phyloP scores from a whole-genome alignment of 2,113 vertebrate genomes.

The Condylura cristata region DNA sequence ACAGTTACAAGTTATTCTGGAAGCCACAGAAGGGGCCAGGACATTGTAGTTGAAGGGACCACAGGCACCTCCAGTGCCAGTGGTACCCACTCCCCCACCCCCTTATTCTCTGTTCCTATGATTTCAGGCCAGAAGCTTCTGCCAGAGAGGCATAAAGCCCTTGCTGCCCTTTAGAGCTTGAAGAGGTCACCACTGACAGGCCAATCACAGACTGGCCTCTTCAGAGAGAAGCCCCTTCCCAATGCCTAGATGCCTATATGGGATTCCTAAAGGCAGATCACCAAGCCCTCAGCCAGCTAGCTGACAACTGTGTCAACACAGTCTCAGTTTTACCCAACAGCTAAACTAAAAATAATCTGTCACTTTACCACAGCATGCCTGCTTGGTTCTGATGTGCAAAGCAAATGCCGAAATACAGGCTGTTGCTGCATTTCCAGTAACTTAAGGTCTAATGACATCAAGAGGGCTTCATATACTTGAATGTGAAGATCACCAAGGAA shows the following conservation, averaged over 20 bases:
- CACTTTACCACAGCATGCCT: neutral
- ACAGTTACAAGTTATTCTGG: neutral
- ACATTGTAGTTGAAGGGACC: neutral
- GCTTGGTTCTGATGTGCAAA: neutral
- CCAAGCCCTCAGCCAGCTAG: slow-evolving; percentile 7
- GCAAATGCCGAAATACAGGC: slow-evolving; percentile 4
- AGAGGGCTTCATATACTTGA: neutral
- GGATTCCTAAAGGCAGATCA: neutral
- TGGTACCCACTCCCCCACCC: neutral
- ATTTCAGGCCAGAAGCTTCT: neutral
- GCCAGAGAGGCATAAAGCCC: neutral
- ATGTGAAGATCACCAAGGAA: neutral
- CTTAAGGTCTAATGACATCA: neutral
- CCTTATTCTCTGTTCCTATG: neutral
- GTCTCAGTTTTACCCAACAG: slow-evolving; percentile 5
- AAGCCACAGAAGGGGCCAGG: neutral
- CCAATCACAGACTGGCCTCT: neutral
- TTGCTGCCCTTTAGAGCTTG: neutral
- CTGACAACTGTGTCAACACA: slow-evolving; percentile 41
- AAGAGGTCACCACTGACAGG: neutral
- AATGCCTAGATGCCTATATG: neutral
- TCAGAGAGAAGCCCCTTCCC: neutral
- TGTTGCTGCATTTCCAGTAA: neutral
- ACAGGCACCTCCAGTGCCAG: neutral
- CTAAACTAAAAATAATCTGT: slow-evolving; percentile 64